phyloP scores from a whole-genome alignment of 2,888 invertebrate genomes.

The Barypeithes pellucidus region DNA sequence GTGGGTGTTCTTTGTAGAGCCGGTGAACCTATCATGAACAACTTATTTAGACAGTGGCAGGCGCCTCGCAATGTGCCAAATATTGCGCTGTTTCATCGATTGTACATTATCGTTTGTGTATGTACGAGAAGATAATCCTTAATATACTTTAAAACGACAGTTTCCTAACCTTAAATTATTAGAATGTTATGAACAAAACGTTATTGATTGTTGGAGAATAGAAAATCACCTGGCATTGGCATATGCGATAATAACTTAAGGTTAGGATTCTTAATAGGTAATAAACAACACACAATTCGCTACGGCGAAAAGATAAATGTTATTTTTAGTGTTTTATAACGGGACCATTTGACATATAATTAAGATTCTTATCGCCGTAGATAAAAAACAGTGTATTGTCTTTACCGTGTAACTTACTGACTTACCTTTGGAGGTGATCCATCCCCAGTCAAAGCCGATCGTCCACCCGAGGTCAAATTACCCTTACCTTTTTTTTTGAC shows the following conservation, averaged over 20 bases:
- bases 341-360: neutral
- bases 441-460: conserved; percentile 47
- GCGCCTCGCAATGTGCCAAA: conserved; percentile 68
- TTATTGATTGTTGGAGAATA: too few relatives aligned
- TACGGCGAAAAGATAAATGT: neutral
- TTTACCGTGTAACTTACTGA: conserved; percentile 18
- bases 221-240: too few relatives aligned
- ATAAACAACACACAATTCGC: conserved; percentile 18
- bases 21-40: conserved; percentile 70
- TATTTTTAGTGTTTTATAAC: neutral
- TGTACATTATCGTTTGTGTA: conserved; percentile 6
- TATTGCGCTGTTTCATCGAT: conserved; percentile 39
- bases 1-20: conserved; percentile 70
- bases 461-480: conserved; percentile 19
- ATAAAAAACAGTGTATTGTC: conserved; percentile 9
- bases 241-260: conserved; percentile 1
- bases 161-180: conserved; percentile 29
- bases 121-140: neutral
- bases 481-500: conserved; percentile 53
- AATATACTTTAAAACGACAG: neutral
- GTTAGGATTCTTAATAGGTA: conserved; percentile 10
- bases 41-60: conserved; percentile 69
- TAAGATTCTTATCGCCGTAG: neutral
- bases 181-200: neutral
- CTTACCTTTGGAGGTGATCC: conserved; percentile 45